Conservation (phyloP, 2,888 invertebrate species). For the Busseola fusca region DNA sequence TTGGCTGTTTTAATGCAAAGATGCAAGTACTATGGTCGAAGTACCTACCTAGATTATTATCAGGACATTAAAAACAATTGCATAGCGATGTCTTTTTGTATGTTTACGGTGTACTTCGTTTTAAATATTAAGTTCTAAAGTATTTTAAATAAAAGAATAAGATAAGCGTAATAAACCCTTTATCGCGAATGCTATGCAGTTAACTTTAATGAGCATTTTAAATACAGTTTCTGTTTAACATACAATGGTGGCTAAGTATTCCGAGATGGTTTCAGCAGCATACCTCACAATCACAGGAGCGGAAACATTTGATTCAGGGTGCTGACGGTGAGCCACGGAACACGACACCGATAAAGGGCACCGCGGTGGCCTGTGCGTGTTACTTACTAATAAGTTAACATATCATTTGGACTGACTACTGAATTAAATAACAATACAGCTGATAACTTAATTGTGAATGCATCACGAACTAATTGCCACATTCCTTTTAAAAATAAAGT, state of each 20-base stretch:
- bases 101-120: slow-evolving; percentile 37
- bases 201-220: slow-evolving; percentile 57
- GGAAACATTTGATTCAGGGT: slow-evolving; percentile 43
- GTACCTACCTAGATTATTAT: slow-evolving; percentile 58
- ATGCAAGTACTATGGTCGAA: slow-evolving; percentile 50
- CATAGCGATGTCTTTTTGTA: slow-evolving; percentile 56
- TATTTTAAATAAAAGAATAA: slow-evolving; percentile 46
- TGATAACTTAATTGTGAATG: slow-evolving; percentile 26
- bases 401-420: slow-evolving; percentile 28
- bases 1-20: slow-evolving; percentile 59
- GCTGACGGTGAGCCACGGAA: slow-evolving; percentile 17
- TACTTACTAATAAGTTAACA: slow-evolving; percentile 26
- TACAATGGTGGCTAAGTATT: slow-evolving; percentile 54
- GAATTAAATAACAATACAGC: slow-evolving; percentile 11
- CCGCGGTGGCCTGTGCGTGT: slow-evolving; percentile 25
- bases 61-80: slow-evolving; percentile 57
- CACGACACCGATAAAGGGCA: slow-evolving; percentile 15
- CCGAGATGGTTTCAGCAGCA: slow-evolving; percentile 36
- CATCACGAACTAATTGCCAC: slow-evolving; percentile 19
- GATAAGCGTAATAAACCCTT: slow-evolving; percentile 43
- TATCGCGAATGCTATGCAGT: slow-evolving; percentile 46
- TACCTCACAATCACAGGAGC: slow-evolving; percentile 11
- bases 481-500: slow-evolving; percentile 9
- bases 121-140: slow-evolving; percentile 46
- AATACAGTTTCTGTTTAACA: slow-evolving; percentile 58